Percentiles rank a stretch among this genome's conserved stretches.
Evolutionary conservation across 2,888 invertebrate genomes (phyloP).

Genomic region (Nephrotoma guestfalica): DNA sequence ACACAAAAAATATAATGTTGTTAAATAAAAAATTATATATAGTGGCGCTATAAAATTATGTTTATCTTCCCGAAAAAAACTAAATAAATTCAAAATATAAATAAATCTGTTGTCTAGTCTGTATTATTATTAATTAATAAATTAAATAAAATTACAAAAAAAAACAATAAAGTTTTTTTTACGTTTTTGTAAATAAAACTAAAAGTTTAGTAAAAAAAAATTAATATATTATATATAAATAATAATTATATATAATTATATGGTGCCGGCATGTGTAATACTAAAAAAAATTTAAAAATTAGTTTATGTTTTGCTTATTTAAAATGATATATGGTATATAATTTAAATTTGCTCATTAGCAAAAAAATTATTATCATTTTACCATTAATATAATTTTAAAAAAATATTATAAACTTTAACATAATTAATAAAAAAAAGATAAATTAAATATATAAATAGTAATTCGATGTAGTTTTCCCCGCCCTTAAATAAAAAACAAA

Average conservation of each 20-base stretch:
- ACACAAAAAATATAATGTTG: neutral
- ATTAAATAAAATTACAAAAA: neutral
- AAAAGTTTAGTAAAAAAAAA: neutral
- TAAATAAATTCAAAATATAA: neutral
- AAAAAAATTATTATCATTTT: neutral
- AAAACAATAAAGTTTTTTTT: neutral
- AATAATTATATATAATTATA: neutral
- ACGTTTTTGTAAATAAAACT: neutral
- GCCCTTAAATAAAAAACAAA: neutral
- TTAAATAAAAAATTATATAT: neutral
- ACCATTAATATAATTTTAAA: neutral
- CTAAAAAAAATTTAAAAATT: neutral
- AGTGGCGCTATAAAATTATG: neutral
- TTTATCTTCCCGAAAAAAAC: neutral
- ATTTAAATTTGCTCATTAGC: neutral
- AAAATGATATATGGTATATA: neutral
- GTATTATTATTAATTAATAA: neutral
- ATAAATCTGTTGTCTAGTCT: slow-evolving; percentile 4
- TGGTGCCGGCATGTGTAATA: slow-evolving; percentile 4
- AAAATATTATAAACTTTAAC: neutral
- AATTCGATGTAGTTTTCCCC: neutral
- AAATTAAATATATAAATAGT: neutral
- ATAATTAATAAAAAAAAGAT: neutral
- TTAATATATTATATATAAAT: neutral
- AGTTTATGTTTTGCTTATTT: neutral